Evolutionary conservation across 2,888 invertebrate genomes (phyloP).

Genomic region (Melinaea menophilus): DNA sequence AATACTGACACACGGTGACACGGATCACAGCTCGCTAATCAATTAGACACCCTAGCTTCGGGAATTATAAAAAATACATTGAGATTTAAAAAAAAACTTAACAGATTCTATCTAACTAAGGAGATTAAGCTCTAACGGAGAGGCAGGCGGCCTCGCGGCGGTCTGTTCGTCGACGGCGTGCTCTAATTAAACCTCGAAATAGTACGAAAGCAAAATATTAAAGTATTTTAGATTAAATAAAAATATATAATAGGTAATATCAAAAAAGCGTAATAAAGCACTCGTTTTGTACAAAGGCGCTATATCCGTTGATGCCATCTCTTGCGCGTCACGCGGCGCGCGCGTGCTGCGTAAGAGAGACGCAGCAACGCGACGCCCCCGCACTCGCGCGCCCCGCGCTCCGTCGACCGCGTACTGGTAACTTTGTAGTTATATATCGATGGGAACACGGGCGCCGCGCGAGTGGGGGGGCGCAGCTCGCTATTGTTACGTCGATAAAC

Average conservation of each 20-base stretch:
- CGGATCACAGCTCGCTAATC: no score
- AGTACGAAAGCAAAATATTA: constrained; percentile 49
- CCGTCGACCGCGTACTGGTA: background rate
- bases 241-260: constrained; percentile 50
- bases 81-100: constrained; percentile 2
- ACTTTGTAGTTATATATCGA: background rate
- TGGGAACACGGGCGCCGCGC: constrained; percentile 2
- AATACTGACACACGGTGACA: no score
- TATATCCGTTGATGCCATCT: constrained; percentile 15
- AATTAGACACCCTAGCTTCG: no score
- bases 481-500: constrained; percentile 33
- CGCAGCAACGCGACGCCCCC: constrained; percentile 1
- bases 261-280: constrained; percentile 74
- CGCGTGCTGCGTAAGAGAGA: background rate
- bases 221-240: constrained; percentile 47
- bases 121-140: background rate
- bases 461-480: constrained; percentile 16
- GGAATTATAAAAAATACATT: no score
- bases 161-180: constrained; percentile 12
- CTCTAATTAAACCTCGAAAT: constrained; percentile 32
- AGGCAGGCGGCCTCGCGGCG: constrained; percentile 24
- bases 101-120: constrained; percentile 1
- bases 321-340: constrained; percentile 18
- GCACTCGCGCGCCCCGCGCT: background rate
- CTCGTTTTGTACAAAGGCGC: constrained; percentile 62